These are phyloP conservation scores for Nycticryphes semicollaris DNA, from an alignment of 2,113 vertebrate species.

Conservation along the genomic window DNA sequence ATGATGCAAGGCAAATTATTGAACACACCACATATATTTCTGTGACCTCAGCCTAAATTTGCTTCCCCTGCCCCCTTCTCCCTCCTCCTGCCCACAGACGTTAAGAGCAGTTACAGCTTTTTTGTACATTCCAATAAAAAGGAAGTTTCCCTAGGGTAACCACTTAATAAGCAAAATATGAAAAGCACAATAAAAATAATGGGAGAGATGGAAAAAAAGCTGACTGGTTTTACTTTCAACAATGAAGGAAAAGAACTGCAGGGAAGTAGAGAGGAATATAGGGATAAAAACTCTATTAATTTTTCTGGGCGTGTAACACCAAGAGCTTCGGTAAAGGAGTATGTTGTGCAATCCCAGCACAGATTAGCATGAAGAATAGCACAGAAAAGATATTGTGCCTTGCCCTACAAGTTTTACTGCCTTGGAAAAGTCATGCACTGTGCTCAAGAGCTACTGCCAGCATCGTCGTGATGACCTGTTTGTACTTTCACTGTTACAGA, in stretches of 20 bases:
- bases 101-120: constrained; percentile 2
- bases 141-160: not conserved
- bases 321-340: not conserved
- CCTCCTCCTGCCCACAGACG: not conserved
- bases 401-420: constrained; percentile 17
- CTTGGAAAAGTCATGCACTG: not conserved
- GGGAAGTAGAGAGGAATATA: not conserved
- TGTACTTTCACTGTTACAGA: constrained; percentile 6
- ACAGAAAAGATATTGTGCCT: not conserved
- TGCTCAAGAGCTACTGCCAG: constrained; percentile 9
- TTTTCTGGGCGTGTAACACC: not conserved
- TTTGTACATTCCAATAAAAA: constrained; percentile 1
- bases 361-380: constrained; percentile 15
- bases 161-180: constrained; percentile 46
- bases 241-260: not conserved
- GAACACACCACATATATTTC: not conserved
- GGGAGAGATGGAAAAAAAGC: not conserved
- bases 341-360: not conserved
- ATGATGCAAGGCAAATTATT: not conserved
- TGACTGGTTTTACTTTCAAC: not conserved
- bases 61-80: not conserved
- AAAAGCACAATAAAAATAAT: constrained; percentile 16
- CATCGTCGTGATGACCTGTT: not conserved
- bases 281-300: not conserved
- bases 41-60: not conserved